phyloP scores from a whole-genome alignment of 1,140 invertebrate species.

The Conus ventricosus region DNA sequence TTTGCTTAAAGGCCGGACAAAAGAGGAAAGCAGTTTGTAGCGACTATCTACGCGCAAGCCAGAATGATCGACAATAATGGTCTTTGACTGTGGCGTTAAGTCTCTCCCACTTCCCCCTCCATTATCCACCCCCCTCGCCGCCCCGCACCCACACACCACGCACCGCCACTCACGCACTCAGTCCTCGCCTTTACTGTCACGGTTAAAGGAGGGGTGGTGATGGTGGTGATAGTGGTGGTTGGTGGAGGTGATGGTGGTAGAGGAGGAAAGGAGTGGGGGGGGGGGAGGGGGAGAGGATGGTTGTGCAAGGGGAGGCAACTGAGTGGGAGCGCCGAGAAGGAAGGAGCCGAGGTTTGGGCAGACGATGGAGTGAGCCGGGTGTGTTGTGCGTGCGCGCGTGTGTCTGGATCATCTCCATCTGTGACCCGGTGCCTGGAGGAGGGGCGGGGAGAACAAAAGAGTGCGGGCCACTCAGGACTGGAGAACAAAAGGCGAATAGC shows the following conservation, averaged over 20 bases:
- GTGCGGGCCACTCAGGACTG: background rate
- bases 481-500: background rate
- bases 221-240: too few relatives aligned
- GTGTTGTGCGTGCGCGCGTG: too few relatives aligned
- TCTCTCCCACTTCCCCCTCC: background rate
- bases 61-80: slow-evolving; percentile 7
- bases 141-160: background rate
- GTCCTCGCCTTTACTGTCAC: too few relatives aligned
- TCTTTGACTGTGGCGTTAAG: slow-evolving; percentile 10
- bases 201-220: too few relatives aligned
- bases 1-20: background rate
- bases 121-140: background rate
- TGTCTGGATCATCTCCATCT: too few relatives aligned
- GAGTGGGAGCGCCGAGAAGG: background rate
- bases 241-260: too few relatives aligned
- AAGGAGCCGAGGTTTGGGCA: background rate
- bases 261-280: background rate
- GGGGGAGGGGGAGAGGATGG: background rate
- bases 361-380: background rate
- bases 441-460: background rate
- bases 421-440: background rate
- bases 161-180: background rate
- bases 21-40: slow-evolving; percentile 10
- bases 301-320: background rate
- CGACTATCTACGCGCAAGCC: background rate